These are phyloP conservation scores for Edolisoma coerulescens DNA, from an alignment of 2,113 vertebrate species.

Conservation along the genomic window DNA sequence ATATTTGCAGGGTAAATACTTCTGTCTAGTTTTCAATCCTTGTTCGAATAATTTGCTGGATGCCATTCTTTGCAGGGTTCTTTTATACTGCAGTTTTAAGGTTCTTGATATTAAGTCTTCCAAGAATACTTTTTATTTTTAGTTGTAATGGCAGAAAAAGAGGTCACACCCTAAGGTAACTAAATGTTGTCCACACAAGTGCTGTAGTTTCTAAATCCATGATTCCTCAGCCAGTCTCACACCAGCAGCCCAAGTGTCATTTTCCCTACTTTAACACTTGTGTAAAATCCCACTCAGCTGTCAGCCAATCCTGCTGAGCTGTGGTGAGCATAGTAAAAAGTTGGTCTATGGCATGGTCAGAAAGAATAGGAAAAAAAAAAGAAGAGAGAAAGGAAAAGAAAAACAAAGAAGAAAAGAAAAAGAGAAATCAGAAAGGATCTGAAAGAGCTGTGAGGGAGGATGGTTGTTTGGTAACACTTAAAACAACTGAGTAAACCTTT, in stretches of 20 bases:
- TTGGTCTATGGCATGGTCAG: neutral
- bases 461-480: neutral
- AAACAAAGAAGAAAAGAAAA: neutral
- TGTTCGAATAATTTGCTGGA: neutral
- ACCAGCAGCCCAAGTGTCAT: neutral
- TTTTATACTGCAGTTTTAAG: neutral
- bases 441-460: neutral
- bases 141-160: neutral
- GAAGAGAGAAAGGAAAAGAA: neutral
- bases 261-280: neutral
- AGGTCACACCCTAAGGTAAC: neutral
- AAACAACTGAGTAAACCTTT: neutral
- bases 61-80: neutral
- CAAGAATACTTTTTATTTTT: neutral
- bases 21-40: neutral
- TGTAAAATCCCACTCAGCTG: neutral
- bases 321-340: neutral
- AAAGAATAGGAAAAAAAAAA: neutral
- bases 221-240: neutral
- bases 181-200: neutral
- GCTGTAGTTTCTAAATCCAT: neutral
- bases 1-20: constrained; percentile 16
- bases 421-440: too few species aligned
- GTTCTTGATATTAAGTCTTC: neutral
- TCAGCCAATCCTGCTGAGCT: neutral